Conservation (phyloP, 2,113 vertebrate species). For the Phasianus colchicus region DNA sequence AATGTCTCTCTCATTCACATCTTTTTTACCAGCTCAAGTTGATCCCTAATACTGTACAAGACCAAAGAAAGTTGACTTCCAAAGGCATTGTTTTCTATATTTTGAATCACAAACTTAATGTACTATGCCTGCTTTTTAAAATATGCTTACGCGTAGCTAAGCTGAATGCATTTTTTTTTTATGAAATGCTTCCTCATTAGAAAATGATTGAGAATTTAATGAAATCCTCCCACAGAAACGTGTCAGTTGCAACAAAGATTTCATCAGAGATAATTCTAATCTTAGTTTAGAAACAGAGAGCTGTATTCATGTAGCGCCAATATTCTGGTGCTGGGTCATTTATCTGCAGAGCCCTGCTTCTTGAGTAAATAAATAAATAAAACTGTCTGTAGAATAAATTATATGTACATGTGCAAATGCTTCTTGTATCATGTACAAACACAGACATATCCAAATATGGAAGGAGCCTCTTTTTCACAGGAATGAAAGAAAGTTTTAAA, state of each 20-base stretch:
- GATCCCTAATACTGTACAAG: background rate
- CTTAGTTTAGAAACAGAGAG: background rate
- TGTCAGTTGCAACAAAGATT: conserved; percentile 28
- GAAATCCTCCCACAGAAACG: conserved; percentile 11
- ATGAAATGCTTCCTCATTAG: conserved; percentile 47
- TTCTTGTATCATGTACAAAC: background rate
- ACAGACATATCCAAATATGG: background rate
- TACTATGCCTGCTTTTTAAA: background rate
- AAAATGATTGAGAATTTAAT: conserved; percentile 51
- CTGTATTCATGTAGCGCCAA: background rate
- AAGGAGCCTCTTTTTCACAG: background rate
- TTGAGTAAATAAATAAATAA: background rate
- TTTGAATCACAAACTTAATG: background rate
- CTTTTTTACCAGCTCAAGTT: background rate
- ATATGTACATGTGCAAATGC: background rate
- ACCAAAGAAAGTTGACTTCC: background rate
- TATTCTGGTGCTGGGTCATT: background rate
- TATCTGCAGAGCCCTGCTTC: background rate
- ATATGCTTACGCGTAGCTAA: background rate
- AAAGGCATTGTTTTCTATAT: background rate
- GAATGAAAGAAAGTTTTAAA: background rate
- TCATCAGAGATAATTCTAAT: background rate
- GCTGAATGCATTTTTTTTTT: background rate
- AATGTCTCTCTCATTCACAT: background rate
- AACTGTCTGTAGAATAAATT: background rate